Conservation (phyloP, 2,797 vertebrate genomes). For the Ctenopoma kingsleyae region DNA sequence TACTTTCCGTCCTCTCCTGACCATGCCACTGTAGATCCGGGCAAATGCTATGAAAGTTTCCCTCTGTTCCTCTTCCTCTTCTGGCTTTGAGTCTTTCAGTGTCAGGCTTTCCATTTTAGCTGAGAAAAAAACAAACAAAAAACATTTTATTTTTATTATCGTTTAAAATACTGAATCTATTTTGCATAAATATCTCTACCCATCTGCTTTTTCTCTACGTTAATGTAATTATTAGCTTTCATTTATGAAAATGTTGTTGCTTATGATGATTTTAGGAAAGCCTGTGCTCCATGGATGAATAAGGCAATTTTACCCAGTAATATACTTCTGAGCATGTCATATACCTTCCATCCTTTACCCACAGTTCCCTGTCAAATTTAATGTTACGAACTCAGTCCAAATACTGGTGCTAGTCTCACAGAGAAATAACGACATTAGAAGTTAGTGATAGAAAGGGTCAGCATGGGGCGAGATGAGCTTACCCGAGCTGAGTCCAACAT, state of each 20-base stretch:
- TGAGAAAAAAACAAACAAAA: conserved; percentile 42
- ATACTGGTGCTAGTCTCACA: not conserved
- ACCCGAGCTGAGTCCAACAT: conserved; percentile 57
- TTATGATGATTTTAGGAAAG: too few relatives aligned
- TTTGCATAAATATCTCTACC: too few relatives aligned
- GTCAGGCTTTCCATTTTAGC: conserved; percentile 71
- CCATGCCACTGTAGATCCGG: conserved; percentile 92
- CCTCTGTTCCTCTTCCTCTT: conserved; percentile 80
- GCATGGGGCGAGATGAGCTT: not conserved
- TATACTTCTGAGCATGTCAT: not conserved
- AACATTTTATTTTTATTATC: not conserved
- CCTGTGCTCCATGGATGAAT: too few relatives aligned
- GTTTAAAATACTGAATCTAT: not conserved
- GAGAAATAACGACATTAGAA: not conserved
- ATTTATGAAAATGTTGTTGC: too few relatives aligned
- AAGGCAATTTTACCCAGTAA: too few relatives aligned
- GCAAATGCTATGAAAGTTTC: conserved; percentile 94
- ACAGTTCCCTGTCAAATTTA: too few relatives aligned
- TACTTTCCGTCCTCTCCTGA: conserved; percentile 88
- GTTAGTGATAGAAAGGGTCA: not conserved
- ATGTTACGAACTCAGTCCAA: not conserved
- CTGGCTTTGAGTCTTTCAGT: conserved; percentile 51
- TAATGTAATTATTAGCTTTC: too few relatives aligned
- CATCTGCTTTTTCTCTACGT: too few relatives aligned
- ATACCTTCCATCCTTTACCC: too few relatives aligned